Conservation (phyloP, 2,888 invertebrate species). For the Phania funesta region DNA sequence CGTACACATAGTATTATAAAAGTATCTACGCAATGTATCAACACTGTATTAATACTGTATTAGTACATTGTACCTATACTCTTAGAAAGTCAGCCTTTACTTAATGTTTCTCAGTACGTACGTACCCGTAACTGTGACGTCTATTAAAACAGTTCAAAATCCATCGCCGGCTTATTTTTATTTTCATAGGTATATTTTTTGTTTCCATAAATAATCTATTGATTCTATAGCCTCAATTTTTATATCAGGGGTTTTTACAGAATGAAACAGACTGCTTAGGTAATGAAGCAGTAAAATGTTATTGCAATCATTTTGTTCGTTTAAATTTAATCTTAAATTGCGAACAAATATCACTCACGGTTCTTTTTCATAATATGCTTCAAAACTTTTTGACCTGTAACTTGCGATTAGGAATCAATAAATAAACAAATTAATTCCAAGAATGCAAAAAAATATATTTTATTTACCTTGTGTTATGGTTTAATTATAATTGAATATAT, state of each 20-base stretch:
- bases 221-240: neutral
- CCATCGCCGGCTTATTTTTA: too few species aligned
- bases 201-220: neutral
- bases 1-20: too few species aligned
- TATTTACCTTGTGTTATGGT: neutral
- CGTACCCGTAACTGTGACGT: too few species aligned
- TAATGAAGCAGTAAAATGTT: neutral
- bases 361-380: neutral
- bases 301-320: neutral
- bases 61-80: too few species aligned
- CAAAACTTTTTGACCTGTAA: constrained; percentile 23
- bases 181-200: too few species aligned
- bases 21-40: too few species aligned
- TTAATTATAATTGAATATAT: constrained; percentile 3
- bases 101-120: too few species aligned
- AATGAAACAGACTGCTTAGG: too few species aligned
- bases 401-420: constrained; percentile 24
- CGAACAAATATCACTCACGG: neutral
- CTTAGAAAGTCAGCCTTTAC: too few species aligned
- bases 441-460: neutral
- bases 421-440: constrained; percentile 37
- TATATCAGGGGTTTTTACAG: too few species aligned
- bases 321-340: neutral
- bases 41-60: too few species aligned
- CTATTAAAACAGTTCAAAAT: too few species aligned